Base-by-base conservation (phyloP, 1,140 invertebrate genomes). In the Drosophila lini region DNA sequence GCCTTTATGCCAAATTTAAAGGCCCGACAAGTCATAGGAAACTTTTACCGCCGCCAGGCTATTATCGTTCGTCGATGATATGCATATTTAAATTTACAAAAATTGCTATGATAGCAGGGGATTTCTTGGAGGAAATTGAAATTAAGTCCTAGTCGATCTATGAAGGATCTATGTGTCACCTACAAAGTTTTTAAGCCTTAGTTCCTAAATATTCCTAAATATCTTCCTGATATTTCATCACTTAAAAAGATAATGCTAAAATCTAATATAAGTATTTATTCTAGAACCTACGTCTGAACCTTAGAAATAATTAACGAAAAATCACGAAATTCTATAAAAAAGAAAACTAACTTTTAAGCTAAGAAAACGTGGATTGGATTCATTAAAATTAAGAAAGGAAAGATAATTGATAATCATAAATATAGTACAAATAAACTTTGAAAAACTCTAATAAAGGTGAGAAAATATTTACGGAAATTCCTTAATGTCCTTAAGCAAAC, bases 1-100 rank as follows among this genome's bases (percentile, higher is more conserved):
- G 53, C 36, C 52, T 31, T 15, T 50, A 36, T 41, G 52, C 52
- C 67, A 50, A 53, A 53, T 41, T 50, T 57, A 41, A 19, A 48
- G 16, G 4, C 19, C 36, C 28, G 50, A 15, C 42, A 55, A 70
- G 50, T 75, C 73, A 57, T 74, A 8, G 69, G 28, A 74, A 74
- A 63, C 16, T 62, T 74, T 52, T 62, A 25, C 52, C 34, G 52
- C 19, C 34, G 52, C 19, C 52, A 25, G n/a, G 34, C 13, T 6
- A 25, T 55, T 55, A 71, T 50, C 50, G 16, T 40, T 32, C 11
- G 1, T 1, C 5, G 3, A 44, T 61, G 42, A 65, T 47, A 47
- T 65, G 56, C 56, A 45, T 38, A 34, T 48, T 36, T 6, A 22
- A 38, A 53, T 16, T 28, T 40, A 34, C 28, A 25, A 16, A 38